Evolutionary conservation across 2,888 invertebrate species (phyloP), one percentile per base, ranked within the genome.

Genomic region (Drosophila fungiperda): DNA sequence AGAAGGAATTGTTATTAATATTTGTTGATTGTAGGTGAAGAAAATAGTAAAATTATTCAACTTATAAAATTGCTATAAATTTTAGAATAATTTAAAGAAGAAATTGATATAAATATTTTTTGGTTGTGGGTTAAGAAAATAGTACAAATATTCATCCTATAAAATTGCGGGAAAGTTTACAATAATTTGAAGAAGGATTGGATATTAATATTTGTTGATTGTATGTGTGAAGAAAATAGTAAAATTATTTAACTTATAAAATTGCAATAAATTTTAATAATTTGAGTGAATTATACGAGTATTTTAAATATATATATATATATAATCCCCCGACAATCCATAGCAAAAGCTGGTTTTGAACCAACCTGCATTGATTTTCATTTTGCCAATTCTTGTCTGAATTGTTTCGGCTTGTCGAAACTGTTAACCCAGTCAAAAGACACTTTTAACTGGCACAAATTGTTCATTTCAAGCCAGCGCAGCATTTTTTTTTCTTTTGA

Each of bases 401-500:
- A 45, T 36, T 49, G 65, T 61, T 64, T 61, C 32, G 38, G 62
- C 55, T 57, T 63, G 40, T 67, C 42, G 59, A 55, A 53, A 40
- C 57, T 64, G 11, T 64, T 65, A 69, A 76, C 73, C 76, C 48
- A 45, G 73, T 63, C 66, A 57, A 77, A 70, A 49, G 69, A 60
- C 38, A 60, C 65, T 49, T n/a, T 49, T 15, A 60, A 42, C 57
- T 40, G 65, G 55, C 60, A 60, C 60, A 71, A 71, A 57, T 32
- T 62, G 38, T 36, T 29, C 35, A 49, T 38, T 62, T 17, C 3
- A n/a, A 32, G 45, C 29, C 32, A 48, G 64, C 57, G 48, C 26
- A 59, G 60, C 11, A 48, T 38, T 42, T 49, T 50, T 33, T 54
- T 55, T 58, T 23, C 52, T 35, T 49, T 23, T 23, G 23, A 23